Evolutionary conservation across 2,797 vertebrate genomes (phyloP).

Genomic region (Streptopelia turtur): DNA sequence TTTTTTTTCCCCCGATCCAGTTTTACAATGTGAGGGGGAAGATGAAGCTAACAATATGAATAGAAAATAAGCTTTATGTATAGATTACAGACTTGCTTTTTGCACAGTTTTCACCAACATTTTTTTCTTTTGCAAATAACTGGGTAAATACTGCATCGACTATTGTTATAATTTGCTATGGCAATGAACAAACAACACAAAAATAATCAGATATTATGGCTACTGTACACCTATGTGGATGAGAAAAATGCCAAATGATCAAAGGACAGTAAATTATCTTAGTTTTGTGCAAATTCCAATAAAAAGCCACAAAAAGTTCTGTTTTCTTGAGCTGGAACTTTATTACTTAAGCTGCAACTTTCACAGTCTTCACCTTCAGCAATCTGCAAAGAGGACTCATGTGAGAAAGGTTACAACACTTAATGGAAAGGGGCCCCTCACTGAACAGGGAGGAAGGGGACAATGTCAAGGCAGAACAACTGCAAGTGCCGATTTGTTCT

Average conservation of each 20-base stretch:
- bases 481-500: conserved; percentile 5
- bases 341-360: conserved; percentile 78
- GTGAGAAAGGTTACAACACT: conserved; percentile 47
- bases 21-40: background rate
- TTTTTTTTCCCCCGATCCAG: background rate
- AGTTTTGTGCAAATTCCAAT: conserved; percentile 9
- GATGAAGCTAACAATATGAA: background rate
- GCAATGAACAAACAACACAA: background rate
- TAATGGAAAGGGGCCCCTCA: conserved; percentile 17
- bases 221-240: background rate
- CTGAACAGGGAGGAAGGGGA: background rate
- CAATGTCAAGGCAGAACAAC: conserved; percentile 15
- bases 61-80: background rate
- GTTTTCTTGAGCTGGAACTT: conserved; percentile 60
- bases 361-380: conserved; percentile 72
- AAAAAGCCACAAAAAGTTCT: background rate
- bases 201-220: background rate
- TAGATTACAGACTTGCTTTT: background rate
- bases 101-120: background rate
- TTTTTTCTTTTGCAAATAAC: background rate
- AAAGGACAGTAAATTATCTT: background rate
- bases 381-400: conserved; percentile 65
- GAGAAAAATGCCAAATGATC: background rate
- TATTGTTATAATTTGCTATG: background rate
- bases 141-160: background rate